Evolutionary conservation across 1,140 invertebrate genomes (phyloP), one percentile per base, ranked within the genome.

Genomic region (Eupristina koningsbergeri): DNA sequence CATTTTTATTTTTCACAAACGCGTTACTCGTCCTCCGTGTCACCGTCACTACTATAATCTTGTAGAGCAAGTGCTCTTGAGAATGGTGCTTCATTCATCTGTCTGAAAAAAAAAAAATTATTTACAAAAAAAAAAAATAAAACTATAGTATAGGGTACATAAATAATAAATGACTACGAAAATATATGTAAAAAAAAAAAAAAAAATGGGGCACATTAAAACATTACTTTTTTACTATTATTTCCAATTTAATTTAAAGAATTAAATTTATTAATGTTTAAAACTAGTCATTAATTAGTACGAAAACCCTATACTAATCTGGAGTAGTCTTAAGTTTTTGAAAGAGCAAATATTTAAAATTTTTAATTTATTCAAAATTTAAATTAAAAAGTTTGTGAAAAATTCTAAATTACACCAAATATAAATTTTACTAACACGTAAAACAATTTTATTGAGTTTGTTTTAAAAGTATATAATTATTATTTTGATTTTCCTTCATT

Each of bases 21-120:
- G 53, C 61, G 80, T 93, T 95, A 97, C 93, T 97, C 96, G 89
- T 97, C 96, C 90, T 98, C 97, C 47, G 97, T 97, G 89, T 98
- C 97, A 39, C 96, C 96, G 88, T 98, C 97, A 92, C 97, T 98
- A 78, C 96, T 97, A 93, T 97, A 97, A 93, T 94, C 95, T 88
- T 95, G 94, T 31, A 95, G 92, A 86, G 94, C 89, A 79, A 94
- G 93, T 88, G 95, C 93, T 88, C 95, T 93, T 81, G 94, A 94
- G 90, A 96, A 96, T 83, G 96, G 95, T 36, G 96, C 95, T 88
- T 94, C 94, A 88, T 96, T 95, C 91, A 96, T 96, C 93, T 97
- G 96, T 87, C 96, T 97, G 92, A 39, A 93, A 91, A 88, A 89
- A 88, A 86, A 88, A 36, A 47, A 89, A 86, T 85, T 79, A 87